phyloP scores from a whole-genome alignment of 2,797 vertebrate genomes.

The Spondyliosoma cantharus region DNA sequence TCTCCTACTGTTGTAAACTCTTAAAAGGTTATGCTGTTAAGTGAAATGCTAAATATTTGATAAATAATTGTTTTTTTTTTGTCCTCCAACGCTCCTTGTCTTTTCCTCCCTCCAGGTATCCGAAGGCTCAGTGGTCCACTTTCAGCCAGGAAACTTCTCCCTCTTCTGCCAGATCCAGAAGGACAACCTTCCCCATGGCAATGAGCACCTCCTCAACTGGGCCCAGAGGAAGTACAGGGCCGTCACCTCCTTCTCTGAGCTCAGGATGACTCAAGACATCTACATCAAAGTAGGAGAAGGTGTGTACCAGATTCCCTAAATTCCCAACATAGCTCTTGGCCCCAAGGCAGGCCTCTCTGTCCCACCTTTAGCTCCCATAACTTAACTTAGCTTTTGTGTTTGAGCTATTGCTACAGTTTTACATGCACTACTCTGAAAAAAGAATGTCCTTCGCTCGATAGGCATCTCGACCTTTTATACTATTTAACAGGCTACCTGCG shows the following conservation, averaged over 20 bases:
- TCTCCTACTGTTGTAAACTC: slow-evolving; percentile 46
- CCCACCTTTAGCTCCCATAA: slow-evolving; percentile 49
- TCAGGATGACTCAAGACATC: slow-evolving; percentile 92
- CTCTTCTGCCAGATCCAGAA: slow-evolving; percentile 81
- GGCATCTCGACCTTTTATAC: slow-evolving; percentile 33
- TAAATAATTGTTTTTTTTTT: neutral
- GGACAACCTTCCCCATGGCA: slow-evolving; percentile 88
- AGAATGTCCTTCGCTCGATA: slow-evolving; percentile 38
- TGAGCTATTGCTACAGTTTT: slow-evolving; percentile 52
- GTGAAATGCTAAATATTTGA: slow-evolving; percentile 5
- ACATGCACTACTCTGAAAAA: slow-evolving; percentile 29
- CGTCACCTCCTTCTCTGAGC: slow-evolving; percentile 97
- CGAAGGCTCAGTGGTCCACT: slow-evolving; percentile 87
- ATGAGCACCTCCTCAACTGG: slow-evolving; percentile 93
- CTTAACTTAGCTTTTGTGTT: slow-evolving; percentile 61
- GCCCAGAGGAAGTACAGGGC: slow-evolving; percentile 90
- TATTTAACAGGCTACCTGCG: slow-evolving; percentile 30
- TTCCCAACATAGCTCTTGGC: slow-evolving; percentile 63
- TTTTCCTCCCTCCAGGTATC: slow-evolving; percentile 85
- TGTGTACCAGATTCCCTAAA: slow-evolving; percentile 75
- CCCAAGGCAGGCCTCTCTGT: slow-evolving; percentile 42
- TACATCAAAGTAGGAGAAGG: slow-evolving; percentile 99
- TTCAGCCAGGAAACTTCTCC: slow-evolving; percentile 90
- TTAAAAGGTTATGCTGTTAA: slow-evolving; percentile 1
- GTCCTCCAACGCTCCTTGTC: slow-evolving; percentile 33